Percentiles rank a stretch among this genome's conserved stretches.
Conservation (phyloP, 2,888 invertebrate species). For the Lamellibrachia satsuma region DNA sequence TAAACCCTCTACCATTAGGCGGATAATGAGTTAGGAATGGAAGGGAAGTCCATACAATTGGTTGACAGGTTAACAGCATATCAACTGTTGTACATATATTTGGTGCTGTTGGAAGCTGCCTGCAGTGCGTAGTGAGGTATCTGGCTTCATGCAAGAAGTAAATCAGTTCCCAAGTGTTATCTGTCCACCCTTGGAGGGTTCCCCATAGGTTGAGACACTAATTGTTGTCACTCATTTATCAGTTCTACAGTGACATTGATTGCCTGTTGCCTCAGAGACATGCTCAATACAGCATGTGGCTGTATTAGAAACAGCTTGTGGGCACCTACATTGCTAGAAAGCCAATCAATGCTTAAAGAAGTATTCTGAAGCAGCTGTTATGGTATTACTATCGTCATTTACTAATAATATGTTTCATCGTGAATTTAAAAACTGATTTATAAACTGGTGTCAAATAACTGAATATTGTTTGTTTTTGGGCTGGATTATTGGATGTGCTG, state of each 20-base stretch:
- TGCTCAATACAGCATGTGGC: neutral
- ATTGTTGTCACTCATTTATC: neutral
- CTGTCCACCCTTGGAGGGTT: no score
- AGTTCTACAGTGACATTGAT: neutral
- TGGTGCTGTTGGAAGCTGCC: no score
- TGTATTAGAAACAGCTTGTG: neutral
- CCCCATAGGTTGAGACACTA: neutral
- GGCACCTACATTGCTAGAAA: neutral
- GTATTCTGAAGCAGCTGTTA: neutral
- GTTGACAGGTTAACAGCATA: no score
- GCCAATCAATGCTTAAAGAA: neutral
- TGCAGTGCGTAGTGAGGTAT: no score
- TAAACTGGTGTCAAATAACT: neutral
- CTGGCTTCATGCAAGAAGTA: no score
- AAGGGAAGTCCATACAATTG: no score
- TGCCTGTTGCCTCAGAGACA: neutral
- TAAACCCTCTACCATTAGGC: no score
- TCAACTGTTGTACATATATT: no score
- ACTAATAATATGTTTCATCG: neutral
- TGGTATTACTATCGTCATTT: neutral
- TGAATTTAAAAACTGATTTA: neutral
- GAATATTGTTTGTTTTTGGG: neutral
- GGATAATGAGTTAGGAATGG: no score
- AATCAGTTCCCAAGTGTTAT: no score
- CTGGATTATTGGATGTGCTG: neutral